phyloP scores from a whole-genome alignment of 1,140 invertebrate genomes.

The Archivesica marissinica region DNA sequence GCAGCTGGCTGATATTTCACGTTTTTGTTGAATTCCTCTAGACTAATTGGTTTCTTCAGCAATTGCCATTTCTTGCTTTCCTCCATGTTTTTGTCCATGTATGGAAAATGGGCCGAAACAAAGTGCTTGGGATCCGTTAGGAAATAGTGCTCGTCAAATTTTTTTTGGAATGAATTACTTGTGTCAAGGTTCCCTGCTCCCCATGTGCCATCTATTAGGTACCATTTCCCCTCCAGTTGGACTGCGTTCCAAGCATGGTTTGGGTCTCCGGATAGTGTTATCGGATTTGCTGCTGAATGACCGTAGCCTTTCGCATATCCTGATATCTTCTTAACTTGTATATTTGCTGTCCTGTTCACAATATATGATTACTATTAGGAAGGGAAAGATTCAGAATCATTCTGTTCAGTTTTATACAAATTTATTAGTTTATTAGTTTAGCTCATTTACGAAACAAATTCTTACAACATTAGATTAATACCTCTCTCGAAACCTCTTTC shows the following conservation, averaged over 20 bases:
- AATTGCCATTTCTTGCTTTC: slow-evolving; percentile 65
- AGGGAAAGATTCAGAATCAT: neutral
- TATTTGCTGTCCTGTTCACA: slow-evolving; percentile 31
- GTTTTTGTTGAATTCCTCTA: slow-evolving; percentile 48
- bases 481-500: too few relatives aligned
- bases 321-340: slow-evolving; percentile 42
- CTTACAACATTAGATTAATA: too few relatives aligned
- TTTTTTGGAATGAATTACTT: slow-evolving; percentile 51
- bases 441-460: too few relatives aligned
- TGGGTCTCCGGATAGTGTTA: slow-evolving; percentile 94
- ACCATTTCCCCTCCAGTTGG: slow-evolving; percentile 68
- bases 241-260: slow-evolving; percentile 77
- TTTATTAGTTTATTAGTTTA: neutral
- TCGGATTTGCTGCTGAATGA: slow-evolving; percentile 96
- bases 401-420: neutral
- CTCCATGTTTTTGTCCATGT: slow-evolving; percentile 70
- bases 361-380: too few relatives aligned
- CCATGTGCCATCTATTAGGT: slow-evolving; percentile 83
- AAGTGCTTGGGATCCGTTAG: slow-evolving; percentile 85
- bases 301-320: slow-evolving; percentile 99
- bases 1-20: slow-evolving; percentile 33
- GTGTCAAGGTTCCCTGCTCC: slow-evolving; percentile 79
- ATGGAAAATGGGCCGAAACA: slow-evolving; percentile 85
- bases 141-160: slow-evolving; percentile 82
- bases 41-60: slow-evolving; percentile 42